Conservation (phyloP, 2,113 vertebrate species). For the Ptyas mucosa region DNA sequence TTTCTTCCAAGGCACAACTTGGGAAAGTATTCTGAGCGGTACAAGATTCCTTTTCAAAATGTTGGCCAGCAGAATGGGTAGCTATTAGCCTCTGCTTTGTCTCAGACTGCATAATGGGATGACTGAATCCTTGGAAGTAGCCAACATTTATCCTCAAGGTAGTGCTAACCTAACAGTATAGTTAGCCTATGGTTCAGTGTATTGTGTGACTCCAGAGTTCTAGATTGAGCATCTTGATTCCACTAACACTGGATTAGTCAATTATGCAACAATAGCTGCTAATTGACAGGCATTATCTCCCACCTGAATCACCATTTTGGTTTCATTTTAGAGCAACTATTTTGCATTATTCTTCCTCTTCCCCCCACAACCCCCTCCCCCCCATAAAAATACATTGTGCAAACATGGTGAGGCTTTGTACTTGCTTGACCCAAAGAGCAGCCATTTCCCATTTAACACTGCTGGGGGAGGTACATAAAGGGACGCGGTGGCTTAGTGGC, state of each 20-base stretch:
- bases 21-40: not conserved
- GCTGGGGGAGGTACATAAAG: not conserved
- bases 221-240: not conserved
- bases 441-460: not conserved
- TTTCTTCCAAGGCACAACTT: not conserved
- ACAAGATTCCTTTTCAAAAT: not conserved
- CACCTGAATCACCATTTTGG: not conserved
- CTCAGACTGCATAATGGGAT: not conserved
- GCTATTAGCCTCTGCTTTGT: not conserved
- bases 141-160: not conserved
- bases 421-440: not conserved
- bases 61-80: not conserved
- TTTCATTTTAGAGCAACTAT: not conserved
- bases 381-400: not conserved
- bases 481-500: no score
- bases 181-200: not conserved
- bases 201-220: not conserved
- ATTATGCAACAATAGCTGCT: not conserved
- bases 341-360: not conserved
- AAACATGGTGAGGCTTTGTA: not conserved
- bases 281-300: not conserved
- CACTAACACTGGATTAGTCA: not conserved
- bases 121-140: not conserved
- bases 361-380: rapidly evolving
- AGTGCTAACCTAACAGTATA: not conserved